Evolutionary conservation across 2,113 vertebrate genomes (phyloP).

Genomic region (Antennarius striatus): DNA sequence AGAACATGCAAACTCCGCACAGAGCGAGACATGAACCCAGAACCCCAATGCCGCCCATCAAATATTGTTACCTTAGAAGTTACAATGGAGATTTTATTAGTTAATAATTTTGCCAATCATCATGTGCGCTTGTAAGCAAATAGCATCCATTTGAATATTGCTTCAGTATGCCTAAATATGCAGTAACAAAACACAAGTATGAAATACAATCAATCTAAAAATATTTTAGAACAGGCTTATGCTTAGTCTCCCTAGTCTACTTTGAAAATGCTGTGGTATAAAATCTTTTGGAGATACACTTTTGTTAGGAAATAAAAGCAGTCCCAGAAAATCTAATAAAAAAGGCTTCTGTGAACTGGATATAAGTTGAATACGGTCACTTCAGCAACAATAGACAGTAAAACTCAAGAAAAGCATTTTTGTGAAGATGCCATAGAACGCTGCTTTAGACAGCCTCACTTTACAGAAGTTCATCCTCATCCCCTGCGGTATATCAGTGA

Average conservation of each 20-base stretch:
- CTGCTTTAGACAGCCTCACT: slow-evolving; percentile 4
- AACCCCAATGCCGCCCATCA: no score
- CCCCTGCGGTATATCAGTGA: slow-evolving; percentile 33
- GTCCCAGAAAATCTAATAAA: background rate
- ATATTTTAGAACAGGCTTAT: background rate
- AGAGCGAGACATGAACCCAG: no score
- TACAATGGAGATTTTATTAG: no score
- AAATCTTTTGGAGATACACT: background rate
- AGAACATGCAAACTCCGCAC: no score
- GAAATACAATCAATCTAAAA: no score
- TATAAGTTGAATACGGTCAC: slow-evolving; percentile 2
- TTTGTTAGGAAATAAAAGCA: background rate
- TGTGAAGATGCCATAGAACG: background rate
- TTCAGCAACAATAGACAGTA: background rate
- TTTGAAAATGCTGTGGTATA: background rate
- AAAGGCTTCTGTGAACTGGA: background rate
- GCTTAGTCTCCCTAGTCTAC: background rate
- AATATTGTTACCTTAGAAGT: no score
- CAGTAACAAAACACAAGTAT: background rate
- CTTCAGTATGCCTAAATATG: background rate
- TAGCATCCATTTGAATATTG: background rate
- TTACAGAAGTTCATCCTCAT: slow-evolving; percentile 9
- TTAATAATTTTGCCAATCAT: no score
- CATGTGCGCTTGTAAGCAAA: no score
- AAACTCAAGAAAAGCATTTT: background rate